A percentile compares a stretch with the other conserved stretches of the same genome.
Evolutionary conservation across 2,113 vertebrate genomes (phyloP).

Genomic region (Gymnobelideus leadbeateri): DNA sequence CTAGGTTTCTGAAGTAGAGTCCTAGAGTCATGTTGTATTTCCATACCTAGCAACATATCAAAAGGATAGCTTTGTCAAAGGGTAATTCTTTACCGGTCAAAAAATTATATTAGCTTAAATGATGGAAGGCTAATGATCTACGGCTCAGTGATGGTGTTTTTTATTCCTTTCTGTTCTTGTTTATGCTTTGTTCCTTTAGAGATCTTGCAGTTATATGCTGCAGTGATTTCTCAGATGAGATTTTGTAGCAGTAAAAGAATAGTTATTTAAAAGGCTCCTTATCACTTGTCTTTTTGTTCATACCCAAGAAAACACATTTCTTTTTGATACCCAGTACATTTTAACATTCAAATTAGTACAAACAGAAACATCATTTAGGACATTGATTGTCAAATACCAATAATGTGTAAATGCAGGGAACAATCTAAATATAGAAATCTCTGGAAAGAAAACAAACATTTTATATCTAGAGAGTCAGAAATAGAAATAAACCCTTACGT

Average conservation of each 20-base stretch:
- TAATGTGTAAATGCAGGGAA: not conserved
- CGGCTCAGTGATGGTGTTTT: not conserved
- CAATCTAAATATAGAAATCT: not conserved
- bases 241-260: conserved; percentile 2
- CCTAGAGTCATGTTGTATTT: not conserved
- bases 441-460: not conserved
- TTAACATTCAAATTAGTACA: not conserved
- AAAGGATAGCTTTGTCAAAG: not conserved
- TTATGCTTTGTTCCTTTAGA: not conserved
- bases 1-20: not conserved
- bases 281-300: not conserved
- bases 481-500: not conserved
- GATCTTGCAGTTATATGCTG: conserved; percentile 1
- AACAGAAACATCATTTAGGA: not conserved
- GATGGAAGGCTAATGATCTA: not conserved
- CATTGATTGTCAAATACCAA: not conserved
- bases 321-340: not conserved
- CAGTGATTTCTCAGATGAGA: not conserved
- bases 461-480: not conserved
- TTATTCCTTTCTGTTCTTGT: not conserved
- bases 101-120: not conserved
- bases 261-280: not conserved
- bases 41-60: not conserved
- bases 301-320: not conserved
- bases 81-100: not conserved